Evolutionary conservation across 2,888 invertebrate genomes (phyloP).

Genomic region (Dexiosoma caninum): DNA sequence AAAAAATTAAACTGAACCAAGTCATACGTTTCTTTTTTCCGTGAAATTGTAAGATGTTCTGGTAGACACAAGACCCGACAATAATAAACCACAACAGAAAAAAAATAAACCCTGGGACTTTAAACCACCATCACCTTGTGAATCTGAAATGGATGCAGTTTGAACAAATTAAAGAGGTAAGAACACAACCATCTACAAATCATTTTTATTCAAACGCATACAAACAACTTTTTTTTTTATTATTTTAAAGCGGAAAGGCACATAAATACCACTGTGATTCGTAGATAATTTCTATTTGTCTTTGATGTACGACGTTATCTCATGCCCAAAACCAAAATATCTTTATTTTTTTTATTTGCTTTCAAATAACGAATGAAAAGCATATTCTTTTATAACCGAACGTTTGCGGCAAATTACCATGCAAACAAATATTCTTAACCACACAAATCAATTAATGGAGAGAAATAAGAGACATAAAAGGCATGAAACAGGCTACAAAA

Average conservation of each 20-base stretch:
- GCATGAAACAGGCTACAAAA: constrained; percentile 75
- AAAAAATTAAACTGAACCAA: constrained; percentile 74
- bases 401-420: background rate
- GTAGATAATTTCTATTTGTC: constrained; percentile 47
- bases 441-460: constrained; percentile 52
- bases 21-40: constrained; percentile 72
- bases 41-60: constrained; percentile 65
- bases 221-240: background rate
- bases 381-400: constrained; percentile 61
- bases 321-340: background rate
- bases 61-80: background rate
- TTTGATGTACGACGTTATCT: constrained; percentile 18
- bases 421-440: constrained; percentile 59
- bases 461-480: constrained; percentile 67
- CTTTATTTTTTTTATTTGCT: background rate
- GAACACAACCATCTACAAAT: constrained; percentile 24
- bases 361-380: constrained; percentile 65
- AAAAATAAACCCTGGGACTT: no score
- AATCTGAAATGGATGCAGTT: no score
- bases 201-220: background rate
- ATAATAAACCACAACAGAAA: background rate
- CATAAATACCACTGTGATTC: background rate
- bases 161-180: constrained; percentile 34
- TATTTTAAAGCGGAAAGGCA: background rate
- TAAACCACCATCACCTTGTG: no score